Evolutionary conservation across 23 tunicate genomes (phyloP).

Genomic region (Trididemnum miniatum): DNA sequence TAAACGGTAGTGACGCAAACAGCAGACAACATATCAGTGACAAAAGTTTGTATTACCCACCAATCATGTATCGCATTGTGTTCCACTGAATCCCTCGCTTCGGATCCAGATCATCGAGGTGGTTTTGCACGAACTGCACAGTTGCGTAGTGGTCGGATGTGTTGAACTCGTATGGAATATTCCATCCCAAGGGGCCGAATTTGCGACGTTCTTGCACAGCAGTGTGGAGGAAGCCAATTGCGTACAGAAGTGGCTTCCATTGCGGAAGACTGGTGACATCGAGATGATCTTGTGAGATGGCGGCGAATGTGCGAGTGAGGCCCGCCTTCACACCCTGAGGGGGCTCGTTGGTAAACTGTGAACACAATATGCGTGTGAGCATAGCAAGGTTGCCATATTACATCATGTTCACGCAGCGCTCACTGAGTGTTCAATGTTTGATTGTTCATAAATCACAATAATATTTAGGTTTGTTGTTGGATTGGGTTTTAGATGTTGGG

Average conservation of each 20-base stretch:
- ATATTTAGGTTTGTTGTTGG: too few species aligned
- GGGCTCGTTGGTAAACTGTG: constrained; percentile 93
- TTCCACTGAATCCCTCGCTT: constrained; percentile 92
- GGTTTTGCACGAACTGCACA: constrained; percentile 90
- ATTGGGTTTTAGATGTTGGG: too few species aligned
- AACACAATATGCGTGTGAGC: not conserved
- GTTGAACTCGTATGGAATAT: constrained; percentile 97
- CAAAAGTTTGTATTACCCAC: too few species aligned
- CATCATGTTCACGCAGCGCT: too few species aligned
- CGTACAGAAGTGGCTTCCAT: constrained; percentile 95
- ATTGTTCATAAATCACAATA: too few species aligned
- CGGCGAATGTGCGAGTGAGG: constrained; percentile 91
- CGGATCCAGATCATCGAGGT: constrained; percentile 87
- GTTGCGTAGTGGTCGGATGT: constrained; percentile 96
- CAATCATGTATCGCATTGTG: constrained; percentile 96
- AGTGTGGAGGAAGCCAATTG: constrained; percentile 90
- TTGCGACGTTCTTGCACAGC: constrained; percentile 94
- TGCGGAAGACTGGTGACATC: constrained; percentile 92
- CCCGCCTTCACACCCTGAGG: constrained; percentile 98
- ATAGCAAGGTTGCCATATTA: too few species aligned
- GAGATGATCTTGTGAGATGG: constrained; percentile 84
- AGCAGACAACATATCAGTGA: too few species aligned
- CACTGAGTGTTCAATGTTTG: too few species aligned
- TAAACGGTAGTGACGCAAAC: too few species aligned
- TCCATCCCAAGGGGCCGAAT: constrained; percentile 98